Percentiles rank a stretch among this genome's conserved stretches.
phyloP scores from a whole-genome alignment of 1,140 invertebrate genomes.

The Sinella curviseta region DNA sequence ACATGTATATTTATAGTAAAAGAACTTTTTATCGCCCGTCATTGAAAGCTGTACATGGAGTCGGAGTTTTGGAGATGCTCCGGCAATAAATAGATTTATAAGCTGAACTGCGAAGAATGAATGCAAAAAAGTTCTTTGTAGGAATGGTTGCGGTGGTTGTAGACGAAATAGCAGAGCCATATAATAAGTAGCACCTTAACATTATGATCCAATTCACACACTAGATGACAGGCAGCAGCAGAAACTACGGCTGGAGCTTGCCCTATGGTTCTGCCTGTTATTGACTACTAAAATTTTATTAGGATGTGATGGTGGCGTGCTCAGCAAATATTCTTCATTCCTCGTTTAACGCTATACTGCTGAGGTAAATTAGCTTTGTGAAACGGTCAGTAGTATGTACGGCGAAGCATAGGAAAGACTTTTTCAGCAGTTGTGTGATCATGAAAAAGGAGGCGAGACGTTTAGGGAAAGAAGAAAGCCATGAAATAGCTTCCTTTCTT shows the following conservation, averaged over 20 bases:
- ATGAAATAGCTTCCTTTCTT: not conserved
- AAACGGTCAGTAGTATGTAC: constrained; percentile 3
- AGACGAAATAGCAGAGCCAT: no score
- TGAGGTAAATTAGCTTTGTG: not conserved
- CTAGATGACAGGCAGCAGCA: not conserved
- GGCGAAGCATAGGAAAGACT: not conserved
- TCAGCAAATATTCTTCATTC: constrained; percentile 15
- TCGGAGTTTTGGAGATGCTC: no score
- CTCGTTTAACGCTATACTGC: constrained; percentile 6
- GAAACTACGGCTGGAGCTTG: not conserved
- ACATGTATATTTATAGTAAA: no score
- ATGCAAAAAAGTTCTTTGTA: no score
- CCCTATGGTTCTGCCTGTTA: not conserved
- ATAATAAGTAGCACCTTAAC: no score
- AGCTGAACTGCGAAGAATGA: no score
- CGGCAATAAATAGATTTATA: no score
- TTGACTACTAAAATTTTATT: constrained; percentile 13
- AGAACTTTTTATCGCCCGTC: no score
- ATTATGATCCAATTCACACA: constrained; percentile 4
- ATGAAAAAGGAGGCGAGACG: no score
- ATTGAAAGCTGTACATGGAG: no score
- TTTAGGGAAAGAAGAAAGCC: no score
- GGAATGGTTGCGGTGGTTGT: no score
- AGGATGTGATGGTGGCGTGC: not conserved
- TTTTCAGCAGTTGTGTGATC: not conserved